phyloP scores from a whole-genome alignment of 2,888 invertebrate genomes.

The Arenicola marina region DNA sequence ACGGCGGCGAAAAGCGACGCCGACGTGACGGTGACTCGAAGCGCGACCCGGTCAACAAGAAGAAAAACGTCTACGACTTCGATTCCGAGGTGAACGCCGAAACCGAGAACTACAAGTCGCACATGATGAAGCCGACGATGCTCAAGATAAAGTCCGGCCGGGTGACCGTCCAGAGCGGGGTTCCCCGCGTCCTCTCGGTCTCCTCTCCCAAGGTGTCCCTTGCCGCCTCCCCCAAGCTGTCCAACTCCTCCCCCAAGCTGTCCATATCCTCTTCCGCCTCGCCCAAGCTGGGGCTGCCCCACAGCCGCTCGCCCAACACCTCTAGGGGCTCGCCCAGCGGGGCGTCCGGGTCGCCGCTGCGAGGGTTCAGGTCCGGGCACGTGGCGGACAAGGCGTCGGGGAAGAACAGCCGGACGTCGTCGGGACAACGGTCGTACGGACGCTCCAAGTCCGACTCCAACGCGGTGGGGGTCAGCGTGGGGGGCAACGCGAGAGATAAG shows the following conservation, averaged over 20 bases:
- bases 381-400: neutral
- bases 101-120: constrained; percentile 7
- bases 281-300: too few relatives aligned
- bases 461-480: neutral
- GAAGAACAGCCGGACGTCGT: neutral
- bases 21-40: neutral
- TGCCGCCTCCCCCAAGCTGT: neutral
- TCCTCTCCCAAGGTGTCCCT: neutral
- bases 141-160: constrained; percentile 16
- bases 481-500: constrained; percentile 27
- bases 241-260: neutral
- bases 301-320: neutral
- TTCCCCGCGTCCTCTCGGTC: neutral
- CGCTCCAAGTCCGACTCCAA: constrained; percentile 20
- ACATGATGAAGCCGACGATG: constrained; percentile 10
- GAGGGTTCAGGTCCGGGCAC: too few relatives aligned
- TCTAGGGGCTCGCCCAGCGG: neutral
- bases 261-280: neutral
- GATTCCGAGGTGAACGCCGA: constrained; percentile 5
- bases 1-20: neutral
- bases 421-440: neutral
- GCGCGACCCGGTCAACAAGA: constrained; percentile 10
- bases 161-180: neutral
- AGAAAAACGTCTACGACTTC: constrained; percentile 15
- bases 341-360: too few relatives aligned